phyloP scores from a whole-genome alignment of 2,888 invertebrate genomes.

The Apotomis betuletana region DNA sequence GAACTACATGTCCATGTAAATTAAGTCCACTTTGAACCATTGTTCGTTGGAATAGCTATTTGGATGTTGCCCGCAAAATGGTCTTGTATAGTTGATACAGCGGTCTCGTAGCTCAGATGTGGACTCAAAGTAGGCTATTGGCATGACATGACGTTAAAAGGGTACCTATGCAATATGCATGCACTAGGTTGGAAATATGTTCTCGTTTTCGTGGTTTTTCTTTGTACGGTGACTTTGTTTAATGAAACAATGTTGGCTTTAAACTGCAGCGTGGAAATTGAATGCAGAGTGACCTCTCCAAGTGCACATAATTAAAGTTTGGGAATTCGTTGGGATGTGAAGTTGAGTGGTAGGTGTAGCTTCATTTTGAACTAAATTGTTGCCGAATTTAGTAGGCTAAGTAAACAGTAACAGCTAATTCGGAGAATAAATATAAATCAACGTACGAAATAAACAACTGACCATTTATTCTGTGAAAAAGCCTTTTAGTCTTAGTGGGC shows the following conservation, averaged over 20 bases:
- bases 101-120: constrained; percentile 21
- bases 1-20: constrained; percentile 13
- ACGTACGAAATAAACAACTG: too few relatives aligned
- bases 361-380: too few relatives aligned
- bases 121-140: constrained; percentile 19
- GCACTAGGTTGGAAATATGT: constrained; percentile 1
- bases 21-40: constrained; percentile 5
- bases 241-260: background rate
- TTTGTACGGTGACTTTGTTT: constrained; percentile 1
- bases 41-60: constrained; percentile 21
- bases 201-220: background rate
- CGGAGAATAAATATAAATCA: too few relatives aligned
- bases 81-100: constrained; percentile 19
- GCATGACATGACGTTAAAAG: constrained; percentile 15
- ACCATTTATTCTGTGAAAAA: too few relatives aligned
- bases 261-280: background rate
- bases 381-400: too few relatives aligned
- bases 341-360: too few relatives aligned
- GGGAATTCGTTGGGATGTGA: too few relatives aligned
- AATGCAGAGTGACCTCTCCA: background rate
- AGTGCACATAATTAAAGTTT: too few relatives aligned
- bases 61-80: constrained; percentile 12
- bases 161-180: constrained; percentile 11
- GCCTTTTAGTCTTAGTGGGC: too few relatives aligned
- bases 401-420: too few relatives aligned